Evolutionary conservation across 1,140 invertebrate genomes (phyloP), one percentile per base, ranked within the genome.

Genomic region (Orchestia grillus): DNA sequence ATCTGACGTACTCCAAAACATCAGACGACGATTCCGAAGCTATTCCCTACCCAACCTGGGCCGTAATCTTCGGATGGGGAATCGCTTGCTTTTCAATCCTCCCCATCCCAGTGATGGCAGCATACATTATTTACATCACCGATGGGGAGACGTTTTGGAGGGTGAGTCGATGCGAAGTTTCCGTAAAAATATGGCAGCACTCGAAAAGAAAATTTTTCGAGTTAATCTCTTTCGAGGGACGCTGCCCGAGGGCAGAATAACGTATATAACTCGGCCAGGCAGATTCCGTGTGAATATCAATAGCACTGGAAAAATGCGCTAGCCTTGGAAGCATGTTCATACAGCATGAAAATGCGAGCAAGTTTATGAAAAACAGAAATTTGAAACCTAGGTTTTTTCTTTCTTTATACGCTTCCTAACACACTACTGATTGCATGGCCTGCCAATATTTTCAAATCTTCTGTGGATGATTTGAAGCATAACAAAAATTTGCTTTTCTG

Each of bases 61-160:
- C 98, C 19, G 98, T 99, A 97, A 98, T 98, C 6, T 97, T 99
- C 41, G 99, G 99, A n/a, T 99, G 99, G 99, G 97, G 98, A 96
- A 98, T 99, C 96, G 98, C 99, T 11, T 98, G 98, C 16, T 97
- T 98, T 40, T 99, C 98, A 3, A 98, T 99, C 53, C 97, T 98
- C n/a, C 99, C 98, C 97, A 99, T 99, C 97, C 99, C 99, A 40
- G 98, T 98, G 94, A 98, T 98, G 97, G 98, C 98, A 94, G 97
- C 99, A 40, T 98, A 98, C 96, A 98, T 98, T 95, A 97, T 99
- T 77, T 97, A 98, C 96, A 98, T 98, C 97, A 98, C 98, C 36
- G 44, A 44, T 40, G 92, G 92, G 19, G 44, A 23, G 19, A 47
- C 92, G 8, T 4, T 94, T n/a, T 94, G 44, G 92, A 42, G 47